Conservation (phyloP, 2,113 vertebrate species). For the Okapia johnstoni region DNA sequence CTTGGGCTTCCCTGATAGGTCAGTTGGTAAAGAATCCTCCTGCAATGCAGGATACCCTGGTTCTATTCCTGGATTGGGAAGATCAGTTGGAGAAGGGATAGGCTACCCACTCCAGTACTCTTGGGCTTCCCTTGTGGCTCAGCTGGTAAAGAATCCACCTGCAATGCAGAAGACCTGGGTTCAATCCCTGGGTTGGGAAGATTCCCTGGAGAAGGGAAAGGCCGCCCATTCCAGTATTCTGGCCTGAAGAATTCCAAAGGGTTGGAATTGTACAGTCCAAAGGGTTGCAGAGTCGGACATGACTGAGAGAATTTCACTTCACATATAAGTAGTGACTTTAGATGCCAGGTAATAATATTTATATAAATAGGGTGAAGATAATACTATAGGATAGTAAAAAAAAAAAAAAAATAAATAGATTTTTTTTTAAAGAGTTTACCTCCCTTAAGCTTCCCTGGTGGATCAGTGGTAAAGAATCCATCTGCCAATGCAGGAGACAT, state of each 20-base stretch:
- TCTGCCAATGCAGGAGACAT: not conserved
- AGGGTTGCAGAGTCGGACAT: rapidly evolving
- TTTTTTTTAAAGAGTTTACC: not conserved
- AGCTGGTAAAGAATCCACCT: not conserved
- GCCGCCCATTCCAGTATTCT: not conserved
- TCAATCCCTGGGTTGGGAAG: not conserved
- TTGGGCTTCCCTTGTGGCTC: not conserved
- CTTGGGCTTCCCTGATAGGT: not conserved
- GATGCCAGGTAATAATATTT: not conserved
- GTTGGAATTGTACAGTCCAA: not conserved
- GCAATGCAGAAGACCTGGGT: not conserved
- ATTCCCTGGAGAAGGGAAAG: not conserved
- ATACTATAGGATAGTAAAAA: not conserved
- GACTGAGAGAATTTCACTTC: not conserved
- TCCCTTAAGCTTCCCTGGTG: not conserved
- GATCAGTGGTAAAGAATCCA: not conserved
- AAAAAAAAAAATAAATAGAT: not conserved
- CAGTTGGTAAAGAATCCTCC: not conserved
- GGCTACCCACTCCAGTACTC: not conserved
- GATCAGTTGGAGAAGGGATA: not conserved
- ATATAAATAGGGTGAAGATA: not conserved
- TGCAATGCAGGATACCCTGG: not conserved
- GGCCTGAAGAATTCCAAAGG: not conserved
- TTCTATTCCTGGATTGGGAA: not conserved
- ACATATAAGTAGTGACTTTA: not conserved